Evolutionary conservation across 2,797 vertebrate genomes (phyloP), one percentile per base, ranked within the genome.

Genomic region (Phalanger gymnotis): DNA sequence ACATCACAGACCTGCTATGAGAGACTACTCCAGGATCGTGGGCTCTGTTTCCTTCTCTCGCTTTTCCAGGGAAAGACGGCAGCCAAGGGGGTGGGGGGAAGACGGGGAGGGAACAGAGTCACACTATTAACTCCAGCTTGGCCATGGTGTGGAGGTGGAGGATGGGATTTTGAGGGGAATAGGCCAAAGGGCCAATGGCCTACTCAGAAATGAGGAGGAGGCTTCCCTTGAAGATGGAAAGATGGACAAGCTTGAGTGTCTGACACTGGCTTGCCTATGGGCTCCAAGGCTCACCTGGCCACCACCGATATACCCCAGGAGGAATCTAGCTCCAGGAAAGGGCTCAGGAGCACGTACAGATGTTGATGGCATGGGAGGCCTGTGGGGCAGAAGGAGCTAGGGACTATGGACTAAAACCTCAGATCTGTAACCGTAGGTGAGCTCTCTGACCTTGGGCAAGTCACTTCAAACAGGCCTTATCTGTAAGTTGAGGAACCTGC

Each of bases 1-100:
- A 93, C 97, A 96, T 94, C 96, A 94, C 81, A 96, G 94, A 54
- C 94, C 73, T 54, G 92, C 97, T 92, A 97, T 94, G 97, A 95
- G 96, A 94, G 91, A 47, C 58, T 19, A 54, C 92, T 13, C 73
- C n/a, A 19, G 87, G 51, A 93, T 90, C 95, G 87, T 25, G 51
- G 92, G 91, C 51, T 51, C 47, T 81, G 6, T 10, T 55, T 61
- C 40, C 81, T 94, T 96, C 96, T 90, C 93, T 53, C 28, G 54
- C 54, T 94, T 92, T 93, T 97, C 90, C 66, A 87, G 19, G 4
- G 12, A 89, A 91, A n/a, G 53, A 1, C 56, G 73, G 91, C 54
- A 91, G 94, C 54, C 12, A 57, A 2, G 0, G 91, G 92, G 54
- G 92, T 11, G 2, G 95, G 89, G 89, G 91, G 92, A 0, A 91